Conservation (phyloP, 1,140 invertebrate species). For the Musca vetustissima region DNA sequence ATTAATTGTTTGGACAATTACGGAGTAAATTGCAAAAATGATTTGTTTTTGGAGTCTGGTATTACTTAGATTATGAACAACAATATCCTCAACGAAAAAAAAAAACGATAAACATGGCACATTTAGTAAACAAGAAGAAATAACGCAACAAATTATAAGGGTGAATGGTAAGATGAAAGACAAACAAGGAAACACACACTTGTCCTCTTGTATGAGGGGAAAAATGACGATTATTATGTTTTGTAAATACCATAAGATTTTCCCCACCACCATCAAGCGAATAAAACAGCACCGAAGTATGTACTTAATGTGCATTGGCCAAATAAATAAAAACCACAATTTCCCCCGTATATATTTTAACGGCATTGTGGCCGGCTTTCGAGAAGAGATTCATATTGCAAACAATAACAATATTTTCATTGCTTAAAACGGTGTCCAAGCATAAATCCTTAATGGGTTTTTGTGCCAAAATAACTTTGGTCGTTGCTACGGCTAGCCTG, state of each 20-base stretch:
- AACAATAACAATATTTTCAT: not conserved
- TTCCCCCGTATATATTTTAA: no score
- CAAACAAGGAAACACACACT: no score
- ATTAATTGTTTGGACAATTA: constrained; percentile 10
- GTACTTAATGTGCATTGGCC: not conserved
- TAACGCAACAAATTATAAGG: no score
- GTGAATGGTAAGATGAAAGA: no score
- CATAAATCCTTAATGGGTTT: constrained; percentile 20
- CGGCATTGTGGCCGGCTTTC: no score
- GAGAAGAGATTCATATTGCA: not conserved
- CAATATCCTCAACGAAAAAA: not conserved
- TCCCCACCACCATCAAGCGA: no score
- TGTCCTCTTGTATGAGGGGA: no score
- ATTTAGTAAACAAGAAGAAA: not conserved
- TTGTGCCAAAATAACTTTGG: constrained; percentile 9
- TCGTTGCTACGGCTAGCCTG: no score
- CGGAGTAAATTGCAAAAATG: constrained; percentile 10
- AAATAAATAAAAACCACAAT: not conserved
- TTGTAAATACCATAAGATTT: no score
- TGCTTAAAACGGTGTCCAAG: constrained; percentile 13
- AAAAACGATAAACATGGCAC: not conserved
- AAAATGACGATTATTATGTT: no score
- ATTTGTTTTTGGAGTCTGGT: no score
- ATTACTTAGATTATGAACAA: no score
- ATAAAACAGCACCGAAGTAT: not conserved